These are phyloP conservation scores for Andrena cerasifolii DNA, from an alignment of 1,140 invertebrate genomes.

Conservation along the genomic window DNA sequence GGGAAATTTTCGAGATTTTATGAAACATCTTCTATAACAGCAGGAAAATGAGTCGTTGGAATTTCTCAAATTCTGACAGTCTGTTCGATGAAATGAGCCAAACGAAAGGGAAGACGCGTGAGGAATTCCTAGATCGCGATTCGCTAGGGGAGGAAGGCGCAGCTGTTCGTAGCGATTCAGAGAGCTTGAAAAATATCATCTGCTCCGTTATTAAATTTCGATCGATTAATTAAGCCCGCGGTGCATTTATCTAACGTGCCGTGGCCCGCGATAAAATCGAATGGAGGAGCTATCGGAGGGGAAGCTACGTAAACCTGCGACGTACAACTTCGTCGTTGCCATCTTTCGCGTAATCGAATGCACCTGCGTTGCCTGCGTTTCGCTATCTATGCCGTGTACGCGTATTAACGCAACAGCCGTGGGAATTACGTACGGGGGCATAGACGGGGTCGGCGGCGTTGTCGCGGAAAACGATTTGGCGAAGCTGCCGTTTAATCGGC, in stretches of 20 bases:
- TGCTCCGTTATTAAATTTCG: not conserved
- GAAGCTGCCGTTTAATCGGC: constrained; percentile 39
- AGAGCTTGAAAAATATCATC: not conserved
- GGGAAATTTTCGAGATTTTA: no score
- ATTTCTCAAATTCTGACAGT: no score
- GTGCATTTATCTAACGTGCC: not conserved
- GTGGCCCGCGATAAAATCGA: constrained; percentile 3
- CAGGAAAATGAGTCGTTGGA: no score
- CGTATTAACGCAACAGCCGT: constrained; percentile 33
- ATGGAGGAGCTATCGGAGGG: not conserved
- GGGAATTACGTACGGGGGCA: constrained; percentile 1
- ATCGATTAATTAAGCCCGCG: not conserved
- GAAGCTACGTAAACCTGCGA: not conserved
- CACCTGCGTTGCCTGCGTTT: constrained; percentile 4
- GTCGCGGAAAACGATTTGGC: constrained; percentile 32
- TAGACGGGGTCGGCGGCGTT: not conserved
- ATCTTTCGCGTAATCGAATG: not conserved
- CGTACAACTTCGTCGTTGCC: not conserved
- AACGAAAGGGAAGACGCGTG: not conserved
- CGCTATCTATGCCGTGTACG: not conserved
- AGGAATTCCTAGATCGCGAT: not conserved
- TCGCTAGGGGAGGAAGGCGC: not conserved
- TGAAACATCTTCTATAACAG: no score
- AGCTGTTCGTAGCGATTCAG: not conserved
- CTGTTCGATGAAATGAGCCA: no score